These are phyloP conservation scores for Cremastobaeus sp. DNA, from an alignment of 2,888 invertebrate genomes.

Conservation along the genomic window DNA sequence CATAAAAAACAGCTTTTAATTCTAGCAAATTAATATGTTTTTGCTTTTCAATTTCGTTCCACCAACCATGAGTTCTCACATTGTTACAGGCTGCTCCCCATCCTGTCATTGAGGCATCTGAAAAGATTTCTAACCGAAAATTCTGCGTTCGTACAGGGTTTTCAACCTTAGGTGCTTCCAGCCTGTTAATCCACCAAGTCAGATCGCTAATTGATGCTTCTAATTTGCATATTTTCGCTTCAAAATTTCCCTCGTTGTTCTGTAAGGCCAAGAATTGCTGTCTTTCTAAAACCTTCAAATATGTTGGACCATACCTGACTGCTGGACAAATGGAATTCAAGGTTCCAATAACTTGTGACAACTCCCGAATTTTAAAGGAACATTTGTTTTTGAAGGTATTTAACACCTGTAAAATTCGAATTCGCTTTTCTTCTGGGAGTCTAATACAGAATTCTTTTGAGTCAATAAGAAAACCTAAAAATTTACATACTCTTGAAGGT, in stretches of 20 bases:
- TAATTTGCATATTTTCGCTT: too few species aligned
- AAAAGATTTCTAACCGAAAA: slow-evolving; percentile 18
- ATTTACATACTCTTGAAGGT: background rate
- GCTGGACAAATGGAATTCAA: slow-evolving; percentile 13
- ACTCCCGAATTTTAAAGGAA: background rate
- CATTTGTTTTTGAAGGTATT: too few species aligned
- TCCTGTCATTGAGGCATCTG: slow-evolving; percentile 16
- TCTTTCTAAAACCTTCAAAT: slow-evolving; percentile 1
- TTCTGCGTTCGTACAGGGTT: background rate
- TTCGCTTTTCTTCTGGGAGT: background rate
- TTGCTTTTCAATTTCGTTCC: slow-evolving; percentile 27
- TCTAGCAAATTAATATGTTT: slow-evolving; percentile 59
- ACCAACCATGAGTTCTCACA: slow-evolving; percentile 10
- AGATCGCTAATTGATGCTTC: background rate
- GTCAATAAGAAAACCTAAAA: background rate
- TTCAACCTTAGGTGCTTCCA: background rate
- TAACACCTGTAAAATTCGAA: too few species aligned
- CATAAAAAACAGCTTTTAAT: slow-evolving; percentile 37
- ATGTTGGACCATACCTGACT: slow-evolving; percentile 3
- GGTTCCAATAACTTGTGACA: background rate
- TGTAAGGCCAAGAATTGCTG: slow-evolving; percentile 2
- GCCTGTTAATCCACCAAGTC: background rate
- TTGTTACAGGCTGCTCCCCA: slow-evolving; percentile 7
- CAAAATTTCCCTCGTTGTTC: too few species aligned
- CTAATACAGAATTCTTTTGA: too few species aligned